phyloP scores from a whole-genome alignment of 2,797 vertebrate species.

The Leuciscus waleckii region DNA sequence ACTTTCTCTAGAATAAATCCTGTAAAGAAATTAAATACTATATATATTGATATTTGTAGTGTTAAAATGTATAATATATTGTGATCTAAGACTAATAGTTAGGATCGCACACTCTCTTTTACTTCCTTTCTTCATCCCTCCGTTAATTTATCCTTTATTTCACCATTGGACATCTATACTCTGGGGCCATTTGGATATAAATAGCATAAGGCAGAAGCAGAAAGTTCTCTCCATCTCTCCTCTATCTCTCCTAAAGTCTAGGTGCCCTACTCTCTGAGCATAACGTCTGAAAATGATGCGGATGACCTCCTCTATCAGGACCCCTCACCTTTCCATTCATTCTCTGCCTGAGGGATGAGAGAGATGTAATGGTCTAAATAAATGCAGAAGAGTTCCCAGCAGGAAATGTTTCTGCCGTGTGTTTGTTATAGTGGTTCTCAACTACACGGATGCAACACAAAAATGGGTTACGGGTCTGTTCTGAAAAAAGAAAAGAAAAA shows the following conservation, averaged over 20 bases:
- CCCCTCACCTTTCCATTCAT: conserved; percentile 42
- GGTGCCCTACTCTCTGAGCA: conserved; percentile 10
- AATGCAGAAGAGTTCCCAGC: conserved; percentile 24
- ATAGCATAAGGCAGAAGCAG: conserved; percentile 10
- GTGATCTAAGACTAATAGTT: neutral
- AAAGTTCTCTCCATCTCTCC: conserved; percentile 30
- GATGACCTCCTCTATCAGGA: conserved; percentile 53
- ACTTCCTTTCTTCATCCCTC: neutral
- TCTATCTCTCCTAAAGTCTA: conserved; percentile 15
- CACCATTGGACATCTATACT: conserved; percentile 24
- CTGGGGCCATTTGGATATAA: conserved; percentile 37
- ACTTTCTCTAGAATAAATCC: neutral
- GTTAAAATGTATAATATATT: neutral
- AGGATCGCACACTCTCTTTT: neutral
- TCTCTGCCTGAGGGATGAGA: conserved; percentile 33
- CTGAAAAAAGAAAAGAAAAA: neutral
- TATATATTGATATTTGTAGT: neutral
- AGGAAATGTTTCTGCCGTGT: conserved; percentile 27
- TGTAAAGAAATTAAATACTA: neutral
- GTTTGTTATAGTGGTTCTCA: conserved; percentile 12
- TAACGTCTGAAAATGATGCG: conserved; percentile 40
- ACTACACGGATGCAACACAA: neutral
- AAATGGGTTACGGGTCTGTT: conserved; percentile 25
- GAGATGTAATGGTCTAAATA: conserved; percentile 52
- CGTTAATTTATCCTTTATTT: conserved; percentile 41